phyloP scores from a whole-genome alignment of 2,888 invertebrate genomes.

The Apocheima hispidaria region DNA sequence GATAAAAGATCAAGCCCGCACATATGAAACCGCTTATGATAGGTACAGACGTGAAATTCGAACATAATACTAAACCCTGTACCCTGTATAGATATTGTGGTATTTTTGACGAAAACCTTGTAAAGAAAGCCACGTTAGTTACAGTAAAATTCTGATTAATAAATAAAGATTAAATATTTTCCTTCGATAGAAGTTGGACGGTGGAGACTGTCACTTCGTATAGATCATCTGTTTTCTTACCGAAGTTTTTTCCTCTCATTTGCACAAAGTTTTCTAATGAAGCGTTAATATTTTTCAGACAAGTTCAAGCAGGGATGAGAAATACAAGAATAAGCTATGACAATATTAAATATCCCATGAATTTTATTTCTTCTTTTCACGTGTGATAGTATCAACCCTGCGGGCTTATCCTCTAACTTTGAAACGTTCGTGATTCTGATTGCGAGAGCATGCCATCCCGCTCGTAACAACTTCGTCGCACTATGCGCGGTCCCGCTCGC shows the following conservation, averaged over 20 bases:
- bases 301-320: constrained; percentile 37
- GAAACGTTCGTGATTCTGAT: too few relatives aligned
- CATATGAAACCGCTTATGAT: too few relatives aligned
- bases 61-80: too few relatives aligned
- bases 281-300: constrained; percentile 46
- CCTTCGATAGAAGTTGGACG: constrained; percentile 17
- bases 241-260: constrained; percentile 61
- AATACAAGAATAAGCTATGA: constrained; percentile 40
- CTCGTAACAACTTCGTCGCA: too few relatives aligned
- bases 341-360: neutral
- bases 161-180: neutral
- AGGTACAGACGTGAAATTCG: too few relatives aligned
- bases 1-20: too few relatives aligned
- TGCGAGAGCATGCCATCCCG: too few relatives aligned
- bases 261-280: constrained; percentile 57
- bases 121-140: neutral
- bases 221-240: constrained; percentile 51
- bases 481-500: too few relatives aligned
- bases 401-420: too few relatives aligned
- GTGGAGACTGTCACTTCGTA: constrained; percentile 63
- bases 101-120: neutral
- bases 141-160: neutral
- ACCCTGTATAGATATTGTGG: too few relatives aligned
- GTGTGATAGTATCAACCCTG: too few relatives aligned
- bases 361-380: too few relatives aligned